Percentiles rank a stretch among this genome's conserved stretches.
Evolutionary conservation across 2,888 invertebrate species (phyloP).

Genomic region (Autographa gamma): DNA sequence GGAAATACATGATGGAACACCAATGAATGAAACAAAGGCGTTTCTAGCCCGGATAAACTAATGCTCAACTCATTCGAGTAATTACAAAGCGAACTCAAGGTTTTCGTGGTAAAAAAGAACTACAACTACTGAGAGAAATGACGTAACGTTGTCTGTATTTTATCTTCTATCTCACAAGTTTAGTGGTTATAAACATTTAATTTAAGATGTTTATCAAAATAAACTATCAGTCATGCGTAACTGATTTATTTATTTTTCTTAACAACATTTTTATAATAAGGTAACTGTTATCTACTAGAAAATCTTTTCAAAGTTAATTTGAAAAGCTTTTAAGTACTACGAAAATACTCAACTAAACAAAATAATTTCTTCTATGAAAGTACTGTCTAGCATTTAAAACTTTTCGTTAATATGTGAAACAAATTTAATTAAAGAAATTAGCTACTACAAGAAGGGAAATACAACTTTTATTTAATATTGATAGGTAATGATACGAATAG

Average conservation of each 20-base stretch:
- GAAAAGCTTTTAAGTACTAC: no score
- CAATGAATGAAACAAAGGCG: constrained; percentile 49
- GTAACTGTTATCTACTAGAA: no score
- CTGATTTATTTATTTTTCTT: not conserved
- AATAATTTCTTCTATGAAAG: no score
- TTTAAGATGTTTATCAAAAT: not conserved
- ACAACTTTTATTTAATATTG: not conserved
- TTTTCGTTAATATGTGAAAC: no score
- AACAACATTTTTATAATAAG: not conserved
- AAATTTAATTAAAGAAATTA: no score
- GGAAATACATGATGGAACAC: constrained; percentile 46
- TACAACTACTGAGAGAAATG: constrained; percentile 28
- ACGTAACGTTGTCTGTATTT: constrained; percentile 35
- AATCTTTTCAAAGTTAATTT: no score
- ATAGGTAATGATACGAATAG: not conserved
- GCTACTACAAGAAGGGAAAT: not conserved
- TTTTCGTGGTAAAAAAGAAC: constrained; percentile 40
- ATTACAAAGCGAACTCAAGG: constrained; percentile 58
- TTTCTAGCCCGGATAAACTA: constrained; percentile 49
- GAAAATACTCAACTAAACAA: no score
- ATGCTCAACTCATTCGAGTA: constrained; percentile 50
- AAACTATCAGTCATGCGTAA: not conserved
- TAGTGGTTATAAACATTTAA: constrained; percentile 52
- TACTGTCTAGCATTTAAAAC: no score
- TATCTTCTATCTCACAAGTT: constrained; percentile 10